A percentile compares a stretch with the other conserved stretches of the same genome.
Conservation (phyloP, 2,797 vertebrate genomes). For the Coracias cyanogaster region DNA sequence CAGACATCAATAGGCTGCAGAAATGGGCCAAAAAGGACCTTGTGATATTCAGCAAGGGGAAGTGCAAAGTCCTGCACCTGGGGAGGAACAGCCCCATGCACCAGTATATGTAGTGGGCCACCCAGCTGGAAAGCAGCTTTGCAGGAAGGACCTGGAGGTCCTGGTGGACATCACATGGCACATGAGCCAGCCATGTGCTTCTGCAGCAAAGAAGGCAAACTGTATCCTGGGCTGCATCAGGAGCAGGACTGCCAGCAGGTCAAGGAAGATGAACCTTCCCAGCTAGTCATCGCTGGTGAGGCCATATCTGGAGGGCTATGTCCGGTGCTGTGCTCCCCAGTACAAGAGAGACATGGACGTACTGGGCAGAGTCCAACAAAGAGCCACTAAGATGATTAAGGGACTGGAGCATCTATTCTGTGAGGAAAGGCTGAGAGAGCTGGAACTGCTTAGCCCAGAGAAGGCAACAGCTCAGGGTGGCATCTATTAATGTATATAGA, state of each 20-base stretch:
- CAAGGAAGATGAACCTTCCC: background rate
- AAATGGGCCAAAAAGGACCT: background rate
- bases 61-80: no score
- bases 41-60: no score
- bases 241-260: background rate
- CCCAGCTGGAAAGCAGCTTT: background rate
- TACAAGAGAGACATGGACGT: no score
- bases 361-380: no score
- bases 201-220: background rate
- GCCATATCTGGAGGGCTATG: no score
- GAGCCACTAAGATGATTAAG: no score
- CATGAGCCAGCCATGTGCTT: background rate
- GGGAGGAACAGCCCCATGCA: no score
- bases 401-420: background rate
- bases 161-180: background rate
- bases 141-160: background rate
- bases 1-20: background rate
- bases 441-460: background rate
- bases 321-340: no score
- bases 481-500: no score
- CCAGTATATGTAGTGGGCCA: background rate
- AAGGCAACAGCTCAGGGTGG: no score
- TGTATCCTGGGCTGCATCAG: background rate
- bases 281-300: background rate
- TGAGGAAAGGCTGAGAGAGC: background rate